phyloP scores from a whole-genome alignment of 2,113 vertebrate genomes.

The Mesembrinibis cayennensis region DNA sequence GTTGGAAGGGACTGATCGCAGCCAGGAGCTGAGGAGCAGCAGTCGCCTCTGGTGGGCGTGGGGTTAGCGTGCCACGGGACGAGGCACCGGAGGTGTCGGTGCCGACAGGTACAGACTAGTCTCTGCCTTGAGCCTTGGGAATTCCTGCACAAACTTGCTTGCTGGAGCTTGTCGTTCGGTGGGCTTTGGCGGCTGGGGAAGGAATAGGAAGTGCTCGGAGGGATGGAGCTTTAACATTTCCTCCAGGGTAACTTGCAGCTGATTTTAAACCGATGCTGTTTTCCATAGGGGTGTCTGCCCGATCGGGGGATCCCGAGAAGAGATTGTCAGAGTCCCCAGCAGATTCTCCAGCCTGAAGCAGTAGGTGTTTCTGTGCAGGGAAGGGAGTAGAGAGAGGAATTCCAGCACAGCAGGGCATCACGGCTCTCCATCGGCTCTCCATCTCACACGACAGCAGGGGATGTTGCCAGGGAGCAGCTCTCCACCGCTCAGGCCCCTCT shows the following conservation, averaged over 20 bases:
- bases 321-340: not conserved
- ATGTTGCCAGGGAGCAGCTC: not conserved
- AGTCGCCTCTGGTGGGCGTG: rapidly evolving
- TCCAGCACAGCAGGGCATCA: rapidly evolving
- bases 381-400: not conserved
- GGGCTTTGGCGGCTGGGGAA: not conserved
- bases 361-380: not conserved
- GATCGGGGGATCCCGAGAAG: not conserved
- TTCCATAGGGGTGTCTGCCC: not conserved
- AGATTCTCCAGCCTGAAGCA: not conserved
- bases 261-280: not conserved
- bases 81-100: not conserved
- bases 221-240: not conserved
- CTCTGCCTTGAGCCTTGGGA: not conserved
- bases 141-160: not conserved
- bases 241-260: not conserved
- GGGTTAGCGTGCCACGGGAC: not conserved
- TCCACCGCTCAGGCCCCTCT: not conserved
- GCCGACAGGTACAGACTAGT: not conserved
- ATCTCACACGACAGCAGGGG: rapidly evolving
- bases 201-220: not conserved
- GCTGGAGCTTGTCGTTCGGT: not conserved
- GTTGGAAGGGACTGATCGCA: not conserved
- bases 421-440: not conserved
- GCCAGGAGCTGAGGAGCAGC: not conserved